Conservation (phyloP, 1,140 invertebrate genomes). For the Ceratina australensis region DNA sequence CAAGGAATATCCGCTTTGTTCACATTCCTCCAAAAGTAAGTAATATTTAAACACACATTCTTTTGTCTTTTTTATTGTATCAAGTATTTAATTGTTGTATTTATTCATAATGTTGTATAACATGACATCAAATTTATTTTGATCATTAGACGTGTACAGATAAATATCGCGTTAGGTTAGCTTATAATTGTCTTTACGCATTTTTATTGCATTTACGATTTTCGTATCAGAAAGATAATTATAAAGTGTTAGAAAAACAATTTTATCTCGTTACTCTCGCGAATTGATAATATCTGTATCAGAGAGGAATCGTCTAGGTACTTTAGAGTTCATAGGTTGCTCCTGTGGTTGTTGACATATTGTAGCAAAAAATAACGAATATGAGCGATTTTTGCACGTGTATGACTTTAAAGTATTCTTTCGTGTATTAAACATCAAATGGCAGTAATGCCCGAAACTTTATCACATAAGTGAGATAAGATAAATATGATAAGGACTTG, state of each 20-base stretch:
- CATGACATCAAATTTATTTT: too few relatives aligned
- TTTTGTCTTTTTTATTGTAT: not conserved
- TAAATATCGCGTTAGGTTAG: not conserved
- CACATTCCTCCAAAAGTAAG: constrained; percentile 84
- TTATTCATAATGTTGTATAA: too few relatives aligned
- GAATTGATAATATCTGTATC: too few relatives aligned
- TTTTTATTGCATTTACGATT: not conserved
- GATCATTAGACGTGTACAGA: too few relatives aligned
- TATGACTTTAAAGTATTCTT: not conserved
- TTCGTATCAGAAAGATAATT: not conserved
- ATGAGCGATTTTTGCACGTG: not conserved
- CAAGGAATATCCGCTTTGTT: constrained; percentile 83
- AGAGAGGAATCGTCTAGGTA: constrained; percentile 28
- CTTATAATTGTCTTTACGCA: not conserved
- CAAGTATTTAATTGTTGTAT: not conserved
- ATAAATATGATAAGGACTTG: constrained; percentile 24
- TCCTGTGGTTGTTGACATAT: not conserved
- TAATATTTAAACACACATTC: constrained; percentile 35
- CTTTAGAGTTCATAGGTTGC: constrained; percentile 16
- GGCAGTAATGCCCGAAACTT: not conserved
- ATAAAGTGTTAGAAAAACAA: not conserved
- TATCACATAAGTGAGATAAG: not conserved
- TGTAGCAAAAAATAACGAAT: not conserved
- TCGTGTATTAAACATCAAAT: not conserved
- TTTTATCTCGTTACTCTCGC: not conserved